Evolutionary conservation across 1,140 invertebrate genomes (phyloP).

Genomic region (Himalopsyche phryganea): DNA sequence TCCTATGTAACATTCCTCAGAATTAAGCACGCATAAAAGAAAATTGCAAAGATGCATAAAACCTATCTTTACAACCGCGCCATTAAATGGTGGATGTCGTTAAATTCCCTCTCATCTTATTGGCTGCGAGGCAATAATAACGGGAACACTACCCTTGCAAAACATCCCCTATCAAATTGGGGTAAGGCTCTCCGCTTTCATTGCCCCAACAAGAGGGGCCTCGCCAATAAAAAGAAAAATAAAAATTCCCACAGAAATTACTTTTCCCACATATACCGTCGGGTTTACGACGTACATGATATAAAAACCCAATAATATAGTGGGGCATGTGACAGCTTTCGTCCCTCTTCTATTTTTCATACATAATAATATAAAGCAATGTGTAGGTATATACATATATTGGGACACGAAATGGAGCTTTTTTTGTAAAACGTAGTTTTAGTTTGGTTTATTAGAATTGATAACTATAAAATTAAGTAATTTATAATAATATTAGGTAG

Average conservation of each 20-base stretch:
- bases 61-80: slow-evolving; percentile 12
- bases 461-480: no score
- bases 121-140: slow-evolving; percentile 13
- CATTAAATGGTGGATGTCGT: slow-evolving; percentile 21
- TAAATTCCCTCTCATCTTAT: slow-evolving; percentile 6
- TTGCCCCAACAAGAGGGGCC: slow-evolving; percentile 6
- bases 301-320: no score
- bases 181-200: slow-evolving; percentile 5
- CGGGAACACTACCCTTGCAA: slow-evolving; percentile 22
- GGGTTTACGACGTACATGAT: slow-evolving; percentile 3
- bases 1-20: not conserved
- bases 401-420: no score
- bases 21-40: slow-evolving; percentile 10
- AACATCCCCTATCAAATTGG: slow-evolving; percentile 26
- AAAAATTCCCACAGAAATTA: slow-evolving; percentile 15
- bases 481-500: no score
- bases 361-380: no score
- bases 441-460: no score
- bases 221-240: slow-evolving; percentile 18
- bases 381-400: no score
- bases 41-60: slow-evolving; percentile 29
- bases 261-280: slow-evolving; percentile 1
- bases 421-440: no score
- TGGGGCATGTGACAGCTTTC: no score
- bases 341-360: no score